A percentile compares a stretch with the other conserved stretches of the same genome.
Conservation (phyloP, 1,140 invertebrate species). For the Leptopilina clavipes region DNA sequence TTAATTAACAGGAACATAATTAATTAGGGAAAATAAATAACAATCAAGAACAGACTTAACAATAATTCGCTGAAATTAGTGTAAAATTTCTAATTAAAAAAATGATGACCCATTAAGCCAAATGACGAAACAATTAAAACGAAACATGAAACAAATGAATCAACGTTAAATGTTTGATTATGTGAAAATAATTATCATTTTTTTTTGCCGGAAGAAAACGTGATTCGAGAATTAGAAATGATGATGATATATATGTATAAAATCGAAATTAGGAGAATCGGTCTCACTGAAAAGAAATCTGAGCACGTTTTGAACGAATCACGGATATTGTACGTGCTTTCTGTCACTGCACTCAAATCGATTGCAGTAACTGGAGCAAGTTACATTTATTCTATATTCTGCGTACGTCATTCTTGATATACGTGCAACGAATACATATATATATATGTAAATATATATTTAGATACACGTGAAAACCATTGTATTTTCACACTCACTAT, state of each 20-base stretch:
- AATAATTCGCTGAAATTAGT: no score
- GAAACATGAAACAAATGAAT: neutral
- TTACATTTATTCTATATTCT: constrained; percentile 25
- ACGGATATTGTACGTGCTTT: constrained; percentile 2
- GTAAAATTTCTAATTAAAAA: no score
- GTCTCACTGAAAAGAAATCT: constrained; percentile 3
- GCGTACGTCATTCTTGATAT: constrained; percentile 1
- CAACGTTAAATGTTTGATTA: neutral
- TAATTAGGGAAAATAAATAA: no score
- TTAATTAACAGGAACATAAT: no score
- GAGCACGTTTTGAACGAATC: constrained; percentile 3
- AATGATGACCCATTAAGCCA: no score
- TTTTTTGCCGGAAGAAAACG: neutral
- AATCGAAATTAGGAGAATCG: neutral
- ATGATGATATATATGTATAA: neutral
- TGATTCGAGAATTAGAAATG: neutral
- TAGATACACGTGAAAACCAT: neutral
- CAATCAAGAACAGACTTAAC: no score
- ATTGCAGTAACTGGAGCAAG: constrained; percentile 29
- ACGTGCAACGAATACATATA: neutral
- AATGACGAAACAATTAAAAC: no score
- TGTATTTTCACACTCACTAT: constrained; percentile 1
- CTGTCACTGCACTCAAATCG: neutral
- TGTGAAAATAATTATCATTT: neutral
- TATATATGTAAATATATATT: no score